A percentile compares a stretch with the other conserved stretches of the same genome.
Conservation (phyloP, 2,888 invertebrate species). For the Amblyjoppa proteus region DNA sequence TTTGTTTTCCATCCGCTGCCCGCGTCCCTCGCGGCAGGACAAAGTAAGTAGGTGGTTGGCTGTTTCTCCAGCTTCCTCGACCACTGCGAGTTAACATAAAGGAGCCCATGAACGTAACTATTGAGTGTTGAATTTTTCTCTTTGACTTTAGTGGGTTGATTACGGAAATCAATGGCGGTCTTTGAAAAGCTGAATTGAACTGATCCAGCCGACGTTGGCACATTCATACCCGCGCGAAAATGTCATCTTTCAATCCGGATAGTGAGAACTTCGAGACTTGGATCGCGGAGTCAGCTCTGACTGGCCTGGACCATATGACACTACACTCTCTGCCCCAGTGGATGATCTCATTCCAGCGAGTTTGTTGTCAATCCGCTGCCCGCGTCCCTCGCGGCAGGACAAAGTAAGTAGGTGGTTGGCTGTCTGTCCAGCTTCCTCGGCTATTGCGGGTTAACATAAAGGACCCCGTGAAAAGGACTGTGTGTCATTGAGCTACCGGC, state of each 20-base stretch:
- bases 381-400: constrained; percentile 32
- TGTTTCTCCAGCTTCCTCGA: constrained; percentile 29
- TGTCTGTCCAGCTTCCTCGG: constrained; percentile 25
- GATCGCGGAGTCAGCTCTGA: no score
- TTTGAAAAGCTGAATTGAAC: no score
- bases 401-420: constrained; percentile 49
- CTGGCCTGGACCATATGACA: background rate
- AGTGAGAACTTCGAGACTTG: no score
- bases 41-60: constrained; percentile 47
- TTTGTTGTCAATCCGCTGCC: constrained; percentile 1
- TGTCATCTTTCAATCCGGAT: no score
- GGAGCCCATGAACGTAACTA: constrained; percentile 36
- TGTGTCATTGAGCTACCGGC: constrained; percentile 61
- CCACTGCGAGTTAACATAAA: constrained; percentile 27
- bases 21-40: constrained; percentile 27
- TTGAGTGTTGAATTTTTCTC: no score
- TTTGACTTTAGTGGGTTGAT: no score
- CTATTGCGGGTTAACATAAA: constrained; percentile 32
- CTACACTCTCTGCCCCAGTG: constrained; percentile 17
- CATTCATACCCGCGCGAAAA: no score
- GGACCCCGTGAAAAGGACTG: constrained; percentile 43
- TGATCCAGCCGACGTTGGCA: no score
- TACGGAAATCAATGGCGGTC: no score
- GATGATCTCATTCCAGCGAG: constrained; percentile 36
- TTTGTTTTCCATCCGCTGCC: constrained; percentile 2